Evolutionary conservation across 2,888 invertebrate genomes (phyloP), one percentile per base, ranked within the genome.

Genomic region (Philopedon plagiatum): DNA sequence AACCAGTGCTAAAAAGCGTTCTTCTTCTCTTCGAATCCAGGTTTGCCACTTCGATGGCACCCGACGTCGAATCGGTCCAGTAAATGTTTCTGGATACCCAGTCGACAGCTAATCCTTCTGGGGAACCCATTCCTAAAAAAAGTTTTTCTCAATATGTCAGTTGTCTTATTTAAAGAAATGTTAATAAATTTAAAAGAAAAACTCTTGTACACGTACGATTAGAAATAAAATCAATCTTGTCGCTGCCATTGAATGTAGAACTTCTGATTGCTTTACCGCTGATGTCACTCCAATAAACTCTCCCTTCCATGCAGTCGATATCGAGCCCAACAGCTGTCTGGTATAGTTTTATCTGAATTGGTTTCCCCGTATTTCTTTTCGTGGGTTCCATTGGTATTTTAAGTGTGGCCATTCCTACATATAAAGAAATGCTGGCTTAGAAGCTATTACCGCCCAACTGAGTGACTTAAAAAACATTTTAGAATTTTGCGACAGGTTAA

Each of bases 261-360:
- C 92, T 90, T 79, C 92, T 90, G 71, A 96, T 95, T 9, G 90
- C 89, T 78, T 91, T 91, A 71, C 93, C 91, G 0, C 91, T 90
- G 7, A 98, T 94, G 85, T 99, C 99, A 69, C 96, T 96, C 94
- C 97, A 98, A 83, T 96, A 99, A 67, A 97, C 90, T 74, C 91
- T 90, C 26, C 95, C 95, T 71, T 91, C 91, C 19, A 90, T 87
- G 83, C 99, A 99, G 84, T 99, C 99, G 63, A 95, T 93, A 80
- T 96, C 97, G 58, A 99, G 87, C 1, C 94, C 98, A 64, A 99
- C 95, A 9, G 97, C 97, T 81, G 95, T 94, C 84, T 96, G 95
- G 76, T 89, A 90, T 74, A 91, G 90, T 37, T 91, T 90, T 75
- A 94, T 90, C 78, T 93, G 89, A 63, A 96, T 88, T 0, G 96